Conservation (phyloP, 2,888 invertebrate genomes). For the Chrysotoxum bicinctum region DNA sequence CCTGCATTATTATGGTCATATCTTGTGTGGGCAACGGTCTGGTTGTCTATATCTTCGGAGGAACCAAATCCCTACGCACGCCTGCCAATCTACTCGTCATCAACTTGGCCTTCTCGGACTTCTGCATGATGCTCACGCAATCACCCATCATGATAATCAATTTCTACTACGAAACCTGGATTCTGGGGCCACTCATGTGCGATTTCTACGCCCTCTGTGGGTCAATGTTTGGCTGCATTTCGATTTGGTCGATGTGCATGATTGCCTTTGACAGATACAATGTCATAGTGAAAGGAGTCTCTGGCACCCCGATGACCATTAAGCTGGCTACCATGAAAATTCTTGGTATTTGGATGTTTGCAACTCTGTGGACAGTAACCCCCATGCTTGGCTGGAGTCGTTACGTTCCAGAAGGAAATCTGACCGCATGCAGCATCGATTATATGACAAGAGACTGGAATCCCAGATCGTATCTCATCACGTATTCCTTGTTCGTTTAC, state of each 20-base stretch:
- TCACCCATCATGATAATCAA: constrained; percentile 84
- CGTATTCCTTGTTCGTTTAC: constrained; percentile 82
- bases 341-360: constrained; percentile 83
- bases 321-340: constrained; percentile 82
- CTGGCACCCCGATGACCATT: constrained; percentile 83
- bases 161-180: constrained; percentile 85
- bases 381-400: constrained; percentile 85
- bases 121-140: constrained; percentile 84
- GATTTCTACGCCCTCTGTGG: constrained; percentile 85
- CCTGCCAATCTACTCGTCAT: constrained; percentile 85
- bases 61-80: constrained; percentile 84
- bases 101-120: constrained; percentile 85
- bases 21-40: constrained; percentile 76
- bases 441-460: constrained; percentile 82
- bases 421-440: constrained; percentile 84
- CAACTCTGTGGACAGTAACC: constrained; percentile 83
- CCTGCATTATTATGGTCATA: constrained; percentile 84
- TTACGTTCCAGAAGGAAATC: constrained; percentile 86
- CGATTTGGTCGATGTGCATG: constrained; percentile 95
- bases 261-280: constrained; percentile 95
- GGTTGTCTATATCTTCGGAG: constrained; percentile 86
- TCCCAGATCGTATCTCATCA: constrained; percentile 82
- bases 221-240: constrained; percentile 91
- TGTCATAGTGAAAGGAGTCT: constrained; percentile 92
- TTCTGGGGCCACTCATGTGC: constrained; percentile 84